Evolutionary conservation across 2,888 invertebrate species (phyloP).

Genomic region (Blera fallax): DNA sequence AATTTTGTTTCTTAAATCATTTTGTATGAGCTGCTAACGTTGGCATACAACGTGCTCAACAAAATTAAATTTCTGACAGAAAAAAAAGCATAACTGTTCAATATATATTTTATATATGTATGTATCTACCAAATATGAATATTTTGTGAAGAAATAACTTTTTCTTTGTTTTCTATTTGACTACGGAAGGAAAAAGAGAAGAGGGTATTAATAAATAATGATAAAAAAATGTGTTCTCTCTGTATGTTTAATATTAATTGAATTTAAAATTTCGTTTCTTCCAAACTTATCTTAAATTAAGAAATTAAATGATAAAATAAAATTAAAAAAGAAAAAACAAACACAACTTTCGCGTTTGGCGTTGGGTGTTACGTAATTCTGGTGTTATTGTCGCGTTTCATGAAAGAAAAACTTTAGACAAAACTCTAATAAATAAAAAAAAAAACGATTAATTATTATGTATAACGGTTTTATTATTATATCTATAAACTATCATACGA

Average conservation of each 20-base stretch:
- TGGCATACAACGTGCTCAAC: not conserved
- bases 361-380: constrained; percentile 3
- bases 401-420: not conserved
- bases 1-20: not conserved
- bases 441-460: constrained; percentile 13
- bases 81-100: not conserved
- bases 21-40: not conserved
- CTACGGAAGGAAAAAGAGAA: not conserved
- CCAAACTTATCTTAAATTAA: constrained; percentile 49
- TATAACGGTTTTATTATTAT: constrained; percentile 50
- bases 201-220: not conserved
- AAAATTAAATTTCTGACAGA: not conserved
- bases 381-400: constrained; percentile 6
- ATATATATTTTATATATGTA: constrained; percentile 1
- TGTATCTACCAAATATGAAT: constrained; percentile 2
- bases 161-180: not conserved
- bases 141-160: constrained; percentile 8
- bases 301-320: constrained; percentile 16
- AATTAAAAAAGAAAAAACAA: not conserved
- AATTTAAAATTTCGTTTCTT: constrained; percentile 37
- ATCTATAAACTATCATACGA: constrained; percentile 43
- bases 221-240: not conserved
- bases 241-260: not conserved
- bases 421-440: not conserved
- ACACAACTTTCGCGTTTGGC: not conserved